phyloP scores from a whole-genome alignment of 1,140 invertebrate genomes.

The Diuraphis noxia region DNA sequence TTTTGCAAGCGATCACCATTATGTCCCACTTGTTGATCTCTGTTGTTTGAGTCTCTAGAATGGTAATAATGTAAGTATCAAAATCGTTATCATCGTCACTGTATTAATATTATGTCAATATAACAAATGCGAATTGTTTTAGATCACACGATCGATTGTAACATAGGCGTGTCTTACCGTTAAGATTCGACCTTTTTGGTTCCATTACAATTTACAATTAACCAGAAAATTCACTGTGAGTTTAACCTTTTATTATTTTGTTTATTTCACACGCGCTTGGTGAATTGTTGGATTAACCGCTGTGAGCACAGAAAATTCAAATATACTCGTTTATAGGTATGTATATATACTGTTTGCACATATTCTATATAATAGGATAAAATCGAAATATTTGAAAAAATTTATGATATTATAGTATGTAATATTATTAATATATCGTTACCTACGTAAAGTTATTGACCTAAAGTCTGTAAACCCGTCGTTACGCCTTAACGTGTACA shows the following conservation, averaged over 20 bases:
- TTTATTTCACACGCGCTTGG: not conserved
- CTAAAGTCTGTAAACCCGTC: not conserved
- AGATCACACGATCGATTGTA: not conserved
- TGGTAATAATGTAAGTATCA: too few species aligned
- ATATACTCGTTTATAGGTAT: not conserved
- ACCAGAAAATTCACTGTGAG: not conserved
- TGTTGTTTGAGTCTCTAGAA: not conserved
- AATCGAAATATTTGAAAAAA: not conserved
- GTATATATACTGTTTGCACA: not conserved
- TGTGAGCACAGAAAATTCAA: too few species aligned
- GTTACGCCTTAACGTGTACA: not conserved
- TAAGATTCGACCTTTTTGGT: not conserved
- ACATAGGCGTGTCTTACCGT: not conserved
- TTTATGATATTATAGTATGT: too few species aligned
- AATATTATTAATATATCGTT: not conserved
- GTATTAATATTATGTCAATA: not conserved
- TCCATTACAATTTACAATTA: not conserved
- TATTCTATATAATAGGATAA: not conserved
- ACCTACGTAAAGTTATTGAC: not conserved
- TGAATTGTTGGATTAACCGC: not conserved
- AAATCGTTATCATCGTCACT: too few species aligned
- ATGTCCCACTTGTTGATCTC: not conserved
- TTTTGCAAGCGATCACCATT: not conserved
- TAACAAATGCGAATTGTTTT: not conserved
- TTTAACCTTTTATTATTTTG: not conserved